A percentile compares a stretch with the other conserved stretches of the same genome.
Evolutionary conservation across 2,113 vertebrate species (phyloP).

Genomic region (Dinomys branickii): DNA sequence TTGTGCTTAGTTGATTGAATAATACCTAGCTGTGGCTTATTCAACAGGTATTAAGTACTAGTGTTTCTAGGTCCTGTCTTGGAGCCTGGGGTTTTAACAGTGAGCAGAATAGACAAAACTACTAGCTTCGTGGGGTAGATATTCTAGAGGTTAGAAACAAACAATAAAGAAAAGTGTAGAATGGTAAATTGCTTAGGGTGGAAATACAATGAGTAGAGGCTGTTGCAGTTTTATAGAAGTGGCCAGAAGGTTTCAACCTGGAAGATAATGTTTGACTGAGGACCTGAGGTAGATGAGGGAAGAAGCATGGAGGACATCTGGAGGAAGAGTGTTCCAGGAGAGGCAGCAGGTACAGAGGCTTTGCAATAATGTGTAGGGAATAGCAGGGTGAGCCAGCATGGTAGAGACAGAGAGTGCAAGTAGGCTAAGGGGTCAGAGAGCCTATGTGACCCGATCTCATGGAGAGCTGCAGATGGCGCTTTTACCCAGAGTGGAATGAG

Average conservation of each 20-base stretch:
- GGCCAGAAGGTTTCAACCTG: background rate
- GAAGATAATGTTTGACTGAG: background rate
- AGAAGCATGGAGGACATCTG: background rate
- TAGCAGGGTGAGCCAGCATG: too few species aligned
- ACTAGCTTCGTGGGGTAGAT: background rate
- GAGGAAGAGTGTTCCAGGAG: background rate
- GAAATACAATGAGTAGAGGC: background rate
- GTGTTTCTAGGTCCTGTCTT: background rate
- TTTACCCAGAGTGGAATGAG: background rate
- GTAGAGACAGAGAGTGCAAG: background rate
- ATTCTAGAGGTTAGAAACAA: background rate
- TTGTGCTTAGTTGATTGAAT: background rate
- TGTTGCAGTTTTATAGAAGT: background rate
- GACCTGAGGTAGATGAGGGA: background rate
- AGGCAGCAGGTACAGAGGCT: background rate
- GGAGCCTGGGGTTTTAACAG: background rate
- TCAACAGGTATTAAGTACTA: background rate
- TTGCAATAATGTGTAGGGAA: background rate
- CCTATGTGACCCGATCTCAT: fast-evolving
- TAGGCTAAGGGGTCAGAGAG: background rate
- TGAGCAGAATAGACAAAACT: background rate
- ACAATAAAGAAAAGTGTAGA: background rate
- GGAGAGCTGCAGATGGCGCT: background rate
- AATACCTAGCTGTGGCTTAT: background rate
- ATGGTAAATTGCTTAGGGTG: background rate